Percentiles rank a stretch among this genome's conserved stretches.
phyloP scores from a whole-genome alignment of 2,797 vertebrate species.

The Lates japonicus region DNA sequence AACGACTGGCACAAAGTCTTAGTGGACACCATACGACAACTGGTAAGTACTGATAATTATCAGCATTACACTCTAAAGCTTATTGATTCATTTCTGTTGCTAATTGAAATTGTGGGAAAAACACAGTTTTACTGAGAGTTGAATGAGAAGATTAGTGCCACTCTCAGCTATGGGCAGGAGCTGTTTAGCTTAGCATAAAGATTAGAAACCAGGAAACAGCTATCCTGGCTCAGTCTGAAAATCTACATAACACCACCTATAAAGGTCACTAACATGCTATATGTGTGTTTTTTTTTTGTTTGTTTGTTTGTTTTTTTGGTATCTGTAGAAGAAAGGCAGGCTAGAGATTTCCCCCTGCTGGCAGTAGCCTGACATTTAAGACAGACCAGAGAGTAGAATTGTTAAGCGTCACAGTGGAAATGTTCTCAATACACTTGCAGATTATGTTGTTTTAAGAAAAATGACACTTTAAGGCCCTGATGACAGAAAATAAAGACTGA shows the following conservation, averaged over 20 bases:
- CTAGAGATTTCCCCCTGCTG: neutral
- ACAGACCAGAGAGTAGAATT: no score
- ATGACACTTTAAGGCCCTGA: neutral
- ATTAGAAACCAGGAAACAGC: no score
- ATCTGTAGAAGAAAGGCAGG: no score
- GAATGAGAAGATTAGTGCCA: neutral
- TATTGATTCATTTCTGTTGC: no score
- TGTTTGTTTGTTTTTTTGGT: no score
- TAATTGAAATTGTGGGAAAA: no score
- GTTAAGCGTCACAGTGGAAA: neutral
- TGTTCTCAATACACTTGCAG: neutral
- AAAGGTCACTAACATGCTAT: no score
- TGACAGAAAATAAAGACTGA: neutral
- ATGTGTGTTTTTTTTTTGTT: no score
- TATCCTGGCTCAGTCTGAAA: no score
- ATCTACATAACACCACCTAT: no score
- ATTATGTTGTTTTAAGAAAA: neutral
- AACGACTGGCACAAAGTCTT: slow-evolving; percentile 91
- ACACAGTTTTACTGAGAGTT: neutral
- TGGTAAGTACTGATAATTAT: slow-evolving; percentile 78
- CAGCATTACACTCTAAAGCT: neutral
- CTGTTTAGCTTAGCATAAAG: no score
- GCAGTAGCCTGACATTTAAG: neutral
- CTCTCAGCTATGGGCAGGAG: no score
- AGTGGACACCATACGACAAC: slow-evolving; percentile 88